Evolutionary conservation across 2,113 vertebrate species (phyloP).

Genomic region (Chrysemys picta): DNA sequence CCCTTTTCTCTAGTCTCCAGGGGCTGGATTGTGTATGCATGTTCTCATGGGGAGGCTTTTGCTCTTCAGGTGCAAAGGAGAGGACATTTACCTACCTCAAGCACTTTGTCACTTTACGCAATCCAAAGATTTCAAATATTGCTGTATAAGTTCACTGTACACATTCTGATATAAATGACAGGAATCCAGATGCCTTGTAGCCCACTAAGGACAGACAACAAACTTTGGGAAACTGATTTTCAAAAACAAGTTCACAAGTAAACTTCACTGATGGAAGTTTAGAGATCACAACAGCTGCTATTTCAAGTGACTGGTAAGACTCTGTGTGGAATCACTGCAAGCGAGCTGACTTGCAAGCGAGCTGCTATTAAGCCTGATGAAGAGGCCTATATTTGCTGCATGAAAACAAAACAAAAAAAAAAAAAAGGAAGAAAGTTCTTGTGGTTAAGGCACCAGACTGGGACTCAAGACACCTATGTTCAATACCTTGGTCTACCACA

Average conservation of each 20-base stretch:
- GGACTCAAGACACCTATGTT: not conserved
- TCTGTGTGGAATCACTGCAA: not conserved
- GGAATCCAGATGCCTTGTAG: not conserved
- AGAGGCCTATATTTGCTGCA: not conserved
- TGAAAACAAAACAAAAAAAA: not conserved
- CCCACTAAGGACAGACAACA: constrained; percentile 35
- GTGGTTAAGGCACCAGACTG: not conserved
- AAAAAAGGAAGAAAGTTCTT: not conserved
- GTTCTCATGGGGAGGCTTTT: not conserved
- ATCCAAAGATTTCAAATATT: no score
- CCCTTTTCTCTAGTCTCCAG: not conserved
- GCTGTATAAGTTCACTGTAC: not conserved
- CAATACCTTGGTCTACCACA: not conserved
- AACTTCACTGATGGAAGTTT: not conserved
- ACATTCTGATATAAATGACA: not conserved
- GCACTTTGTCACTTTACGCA: not conserved
- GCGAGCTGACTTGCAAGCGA: not conserved
- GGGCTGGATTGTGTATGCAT: not conserved
- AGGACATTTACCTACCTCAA: not conserved
- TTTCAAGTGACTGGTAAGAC: not conserved
- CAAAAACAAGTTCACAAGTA: constrained; percentile 1
- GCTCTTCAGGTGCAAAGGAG: not conserved
- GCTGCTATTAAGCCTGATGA: not conserved
- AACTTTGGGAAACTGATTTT: constrained; percentile 3
- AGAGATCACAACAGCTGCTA: not conserved